These are phyloP conservation scores for Cheiracanthium punctorium DNA, from an alignment of 2,888 invertebrate species.

Conservation along the genomic window DNA sequence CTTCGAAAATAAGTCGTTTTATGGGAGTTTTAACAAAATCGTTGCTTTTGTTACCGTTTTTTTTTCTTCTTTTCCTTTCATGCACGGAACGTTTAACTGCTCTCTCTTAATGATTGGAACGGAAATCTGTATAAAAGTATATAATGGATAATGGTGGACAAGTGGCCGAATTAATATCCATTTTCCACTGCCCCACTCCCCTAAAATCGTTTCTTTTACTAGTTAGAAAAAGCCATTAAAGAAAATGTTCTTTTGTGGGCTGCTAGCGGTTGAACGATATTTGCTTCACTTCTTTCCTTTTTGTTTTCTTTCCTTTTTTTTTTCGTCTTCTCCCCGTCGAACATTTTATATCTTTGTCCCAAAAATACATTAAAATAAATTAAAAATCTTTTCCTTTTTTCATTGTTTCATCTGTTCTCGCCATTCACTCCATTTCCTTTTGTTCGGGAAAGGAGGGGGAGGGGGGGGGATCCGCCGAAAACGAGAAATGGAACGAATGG, in stretches of 20 bases:
- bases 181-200: neutral
- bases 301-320: slow-evolving; percentile 11
- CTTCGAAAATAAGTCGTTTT: slow-evolving; percentile 59
- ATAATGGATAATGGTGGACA: slow-evolving; percentile 67
- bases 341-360: slow-evolving; percentile 34
- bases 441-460: slow-evolving; percentile 11
- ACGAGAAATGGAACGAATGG: slow-evolving; percentile 43
- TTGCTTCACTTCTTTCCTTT: slow-evolving; percentile 27
- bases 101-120: slow-evolving; percentile 51
- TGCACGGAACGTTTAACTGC: slow-evolving; percentile 9
- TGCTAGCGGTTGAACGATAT: slow-evolving; percentile 39
- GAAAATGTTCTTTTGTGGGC: slow-evolving; percentile 48
- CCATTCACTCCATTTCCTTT: slow-evolving; percentile 17
- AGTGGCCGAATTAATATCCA: slow-evolving; percentile 65
- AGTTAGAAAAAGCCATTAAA: slow-evolving; percentile 56
- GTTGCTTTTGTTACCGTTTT: slow-evolving; percentile 34
- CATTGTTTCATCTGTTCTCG: slow-evolving; percentile 41
- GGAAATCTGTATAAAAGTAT: slow-evolving; percentile 47
- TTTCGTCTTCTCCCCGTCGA: neutral
- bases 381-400: slow-evolving; percentile 52
- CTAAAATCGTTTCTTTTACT: neutral
- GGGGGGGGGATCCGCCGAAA: slow-evolving; percentile 25
- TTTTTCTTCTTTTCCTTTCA: slow-evolving; percentile 30
- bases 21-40: slow-evolving; percentile 48
- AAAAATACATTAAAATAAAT: slow-evolving; percentile 68